Conservation (phyloP, 2,888 invertebrate genomes). For the Tanypteryx hageni region DNA sequence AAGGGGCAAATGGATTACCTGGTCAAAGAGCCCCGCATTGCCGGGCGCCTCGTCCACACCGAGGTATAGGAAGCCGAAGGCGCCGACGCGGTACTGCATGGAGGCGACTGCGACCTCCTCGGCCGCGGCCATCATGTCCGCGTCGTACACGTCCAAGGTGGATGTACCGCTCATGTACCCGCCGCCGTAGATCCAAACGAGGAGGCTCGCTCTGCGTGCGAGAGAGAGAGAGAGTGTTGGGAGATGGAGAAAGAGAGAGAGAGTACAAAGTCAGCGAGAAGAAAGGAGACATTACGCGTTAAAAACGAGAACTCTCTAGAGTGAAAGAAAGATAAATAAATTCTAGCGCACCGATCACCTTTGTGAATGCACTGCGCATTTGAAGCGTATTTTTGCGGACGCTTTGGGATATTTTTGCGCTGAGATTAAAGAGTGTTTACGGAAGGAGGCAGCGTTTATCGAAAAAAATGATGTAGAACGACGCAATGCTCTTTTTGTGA, state of each 20-base stretch:
- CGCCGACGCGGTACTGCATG: conserved; percentile 95
- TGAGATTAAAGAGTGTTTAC: neutral
- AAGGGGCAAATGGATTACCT: neutral
- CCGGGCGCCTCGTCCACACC: conserved; percentile 90
- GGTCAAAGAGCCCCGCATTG: conserved; percentile 82
- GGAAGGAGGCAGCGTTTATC: no score
- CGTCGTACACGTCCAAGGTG: conserved; percentile 96
- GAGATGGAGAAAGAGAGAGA: neutral
- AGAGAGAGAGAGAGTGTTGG: neutral
- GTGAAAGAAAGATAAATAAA: neutral
- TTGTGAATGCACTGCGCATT: neutral
- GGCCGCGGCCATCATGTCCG: conserved; percentile 91
- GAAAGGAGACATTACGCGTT: neutral
- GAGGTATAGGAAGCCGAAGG: conserved; percentile 95
- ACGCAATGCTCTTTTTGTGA: no score
- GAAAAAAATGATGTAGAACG: no score
- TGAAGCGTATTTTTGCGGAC: neutral
- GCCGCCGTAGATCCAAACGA: conserved; percentile 97
- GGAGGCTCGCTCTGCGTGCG: conserved; percentile 86
- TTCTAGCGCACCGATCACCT: neutral
- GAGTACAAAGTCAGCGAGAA: neutral
- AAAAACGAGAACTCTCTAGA: neutral
- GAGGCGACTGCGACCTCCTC: conserved; percentile 96
- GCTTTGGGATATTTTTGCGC: neutral
- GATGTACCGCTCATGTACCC: conserved; percentile 96